A percentile compares a stretch with the other conserved stretches of the same genome.
phyloP scores from a whole-genome alignment of 2,888 invertebrate genomes.

The Tetranychus truncatus region DNA sequence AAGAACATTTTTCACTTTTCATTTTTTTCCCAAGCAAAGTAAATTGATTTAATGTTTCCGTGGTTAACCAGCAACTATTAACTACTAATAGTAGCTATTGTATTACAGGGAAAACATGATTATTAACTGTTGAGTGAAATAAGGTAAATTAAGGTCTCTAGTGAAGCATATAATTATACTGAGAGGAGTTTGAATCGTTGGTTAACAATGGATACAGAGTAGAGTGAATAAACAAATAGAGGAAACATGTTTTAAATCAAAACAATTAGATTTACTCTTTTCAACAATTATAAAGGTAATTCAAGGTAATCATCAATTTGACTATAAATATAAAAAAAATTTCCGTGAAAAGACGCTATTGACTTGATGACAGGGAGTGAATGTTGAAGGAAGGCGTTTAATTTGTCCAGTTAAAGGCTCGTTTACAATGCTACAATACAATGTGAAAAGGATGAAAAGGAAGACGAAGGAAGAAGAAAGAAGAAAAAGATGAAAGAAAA shows the following conservation, averaged over 20 bases:
- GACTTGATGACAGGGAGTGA: conserved; percentile 1
- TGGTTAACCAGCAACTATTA: not conserved
- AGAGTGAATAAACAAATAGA: not conserved
- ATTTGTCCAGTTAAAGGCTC: not conserved
- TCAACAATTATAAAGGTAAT: no score
- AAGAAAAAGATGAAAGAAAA: not conserved
- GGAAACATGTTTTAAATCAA: no score
- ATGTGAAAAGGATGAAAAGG: not conserved
- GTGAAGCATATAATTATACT: not conserved
- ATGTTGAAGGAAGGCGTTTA: not conserved
- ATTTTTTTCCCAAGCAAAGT: not conserved
- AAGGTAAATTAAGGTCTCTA: not conserved
- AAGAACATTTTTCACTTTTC: no score
- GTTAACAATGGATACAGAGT: not conserved
- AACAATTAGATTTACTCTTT: no score
- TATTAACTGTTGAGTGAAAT: not conserved
- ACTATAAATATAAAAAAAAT: no score
- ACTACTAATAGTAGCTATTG: not conserved
- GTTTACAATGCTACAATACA: not conserved
- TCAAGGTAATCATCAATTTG: no score
- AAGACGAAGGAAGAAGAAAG: not conserved
- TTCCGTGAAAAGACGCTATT: not conserved
- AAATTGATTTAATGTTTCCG: conserved; percentile 1
- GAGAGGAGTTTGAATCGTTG: not conserved
- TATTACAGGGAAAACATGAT: not conserved